Evolutionary conservation across 2,888 invertebrate species (phyloP).

Genomic region (Leptothorax acervorum): DNA sequence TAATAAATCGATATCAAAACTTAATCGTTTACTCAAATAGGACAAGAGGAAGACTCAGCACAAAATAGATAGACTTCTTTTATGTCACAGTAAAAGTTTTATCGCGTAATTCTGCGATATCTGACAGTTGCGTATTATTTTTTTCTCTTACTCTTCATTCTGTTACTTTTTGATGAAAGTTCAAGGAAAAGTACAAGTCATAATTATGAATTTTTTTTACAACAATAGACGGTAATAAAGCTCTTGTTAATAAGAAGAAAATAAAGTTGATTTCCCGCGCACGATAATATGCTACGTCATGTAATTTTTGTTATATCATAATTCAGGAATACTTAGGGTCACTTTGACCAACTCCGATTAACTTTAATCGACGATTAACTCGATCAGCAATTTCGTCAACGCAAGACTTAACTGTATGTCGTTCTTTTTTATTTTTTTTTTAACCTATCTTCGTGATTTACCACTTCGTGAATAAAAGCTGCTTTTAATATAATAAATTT

Average conservation of each 20-base stretch:
- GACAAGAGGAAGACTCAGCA: neutral
- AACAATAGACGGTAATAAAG: slow-evolving; percentile 42
- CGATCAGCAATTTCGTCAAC: no score
- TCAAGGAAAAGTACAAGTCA: slow-evolving; percentile 15
- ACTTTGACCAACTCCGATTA: no score
- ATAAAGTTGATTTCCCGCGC: slow-evolving; percentile 1
- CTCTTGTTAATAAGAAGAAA: neutral
- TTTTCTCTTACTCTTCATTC: neutral
- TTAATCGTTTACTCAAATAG: slow-evolving; percentile 26
- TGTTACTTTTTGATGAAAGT: slow-evolving; percentile 16
- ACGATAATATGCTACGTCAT: neutral
- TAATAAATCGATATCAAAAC: slow-evolving; percentile 38
- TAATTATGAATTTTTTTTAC: slow-evolving; percentile 24
- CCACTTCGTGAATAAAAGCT: no score
- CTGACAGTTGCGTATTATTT: slow-evolving; percentile 2
- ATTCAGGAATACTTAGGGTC: neutral
- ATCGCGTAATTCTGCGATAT: slow-evolving; percentile 28
- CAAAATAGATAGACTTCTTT: slow-evolving; percentile 1
- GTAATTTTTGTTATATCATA: slow-evolving; percentile 13
- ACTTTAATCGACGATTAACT: no score
- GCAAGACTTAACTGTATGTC: no score
- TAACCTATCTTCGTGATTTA: no score
- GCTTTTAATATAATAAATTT: no score
- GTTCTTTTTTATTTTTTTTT: no score
- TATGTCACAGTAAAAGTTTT: slow-evolving; percentile 35